Percentiles rank a stretch among this genome's conserved stretches.
Conservation (phyloP, 2,797 vertebrate species). For the Momotus momota region DNA sequence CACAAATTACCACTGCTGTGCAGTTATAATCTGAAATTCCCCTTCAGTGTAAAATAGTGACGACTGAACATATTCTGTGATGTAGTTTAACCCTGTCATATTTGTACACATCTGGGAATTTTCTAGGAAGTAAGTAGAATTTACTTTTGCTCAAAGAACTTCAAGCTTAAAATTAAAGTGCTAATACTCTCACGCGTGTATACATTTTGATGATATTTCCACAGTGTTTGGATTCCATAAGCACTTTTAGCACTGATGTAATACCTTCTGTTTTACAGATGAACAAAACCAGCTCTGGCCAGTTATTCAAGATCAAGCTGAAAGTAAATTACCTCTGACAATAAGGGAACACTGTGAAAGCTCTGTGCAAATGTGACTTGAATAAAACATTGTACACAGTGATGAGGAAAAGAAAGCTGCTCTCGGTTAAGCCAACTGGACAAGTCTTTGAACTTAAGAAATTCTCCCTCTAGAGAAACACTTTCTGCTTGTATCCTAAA, state of each 20-base stretch:
- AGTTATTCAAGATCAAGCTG: constrained; percentile 26
- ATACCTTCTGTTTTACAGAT: constrained; percentile 16
- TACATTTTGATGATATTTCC: not conserved
- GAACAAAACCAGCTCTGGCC: not conserved
- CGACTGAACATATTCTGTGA: not conserved
- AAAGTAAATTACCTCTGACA: constrained; percentile 40
- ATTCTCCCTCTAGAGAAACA: not conserved
- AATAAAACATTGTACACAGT: not conserved
- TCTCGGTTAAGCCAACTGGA: not conserved
- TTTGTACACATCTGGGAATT: not conserved
- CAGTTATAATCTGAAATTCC: not conserved
- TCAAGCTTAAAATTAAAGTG: not conserved
- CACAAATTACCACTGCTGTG: not conserved
- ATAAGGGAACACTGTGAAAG: not conserved
- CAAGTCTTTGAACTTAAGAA: not conserved
- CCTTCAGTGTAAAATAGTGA: not conserved
- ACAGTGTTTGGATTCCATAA: not conserved
- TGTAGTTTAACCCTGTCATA: not conserved
- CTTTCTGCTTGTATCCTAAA: not conserved
- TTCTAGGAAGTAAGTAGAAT: not conserved
- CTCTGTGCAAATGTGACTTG: constrained; percentile 4
- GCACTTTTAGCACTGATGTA: not conserved
- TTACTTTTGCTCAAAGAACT: not conserved
- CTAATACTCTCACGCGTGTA: not conserved
- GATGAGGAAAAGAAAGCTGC: not conserved